Evolutionary conservation across 2,113 vertebrate genomes (phyloP).

Genomic region (Phaetusa simplex): DNA sequence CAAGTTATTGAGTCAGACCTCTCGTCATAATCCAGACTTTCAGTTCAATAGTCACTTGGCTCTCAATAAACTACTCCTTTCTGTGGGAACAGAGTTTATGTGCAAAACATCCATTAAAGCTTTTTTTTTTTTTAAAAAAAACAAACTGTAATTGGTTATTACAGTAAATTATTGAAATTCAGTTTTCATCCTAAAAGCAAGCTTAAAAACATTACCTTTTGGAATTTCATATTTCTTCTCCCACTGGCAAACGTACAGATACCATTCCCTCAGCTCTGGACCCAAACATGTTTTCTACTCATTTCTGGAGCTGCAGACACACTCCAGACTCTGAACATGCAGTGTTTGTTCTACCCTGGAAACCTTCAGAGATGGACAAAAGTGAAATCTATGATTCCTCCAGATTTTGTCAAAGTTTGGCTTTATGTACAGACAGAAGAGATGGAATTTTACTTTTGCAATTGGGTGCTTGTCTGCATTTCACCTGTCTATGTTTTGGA

Average conservation of each 20-base stretch:
- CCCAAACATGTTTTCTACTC: neutral
- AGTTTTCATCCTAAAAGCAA: neutral
- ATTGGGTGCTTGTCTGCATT: neutral
- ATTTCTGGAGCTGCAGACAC: neutral
- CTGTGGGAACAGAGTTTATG: neutral
- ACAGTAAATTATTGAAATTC: neutral
- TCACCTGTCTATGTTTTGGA: neutral
- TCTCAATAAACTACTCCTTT: neutral
- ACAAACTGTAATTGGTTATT: neutral
- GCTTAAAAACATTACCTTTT: neutral
- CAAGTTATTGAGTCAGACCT: neutral
- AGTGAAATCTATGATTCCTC: neutral
- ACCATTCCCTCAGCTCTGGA: neutral
- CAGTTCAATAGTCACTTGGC: neutral
- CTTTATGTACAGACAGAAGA: neutral
- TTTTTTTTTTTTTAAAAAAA: neutral
- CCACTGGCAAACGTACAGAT: neutral
- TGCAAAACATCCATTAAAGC: neutral
- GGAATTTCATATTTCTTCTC: neutral
- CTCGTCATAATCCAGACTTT: neutral
- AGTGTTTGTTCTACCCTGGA: neutral
- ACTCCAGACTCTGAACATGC: neutral
- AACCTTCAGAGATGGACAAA: neutral
- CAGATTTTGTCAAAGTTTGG: neutral
- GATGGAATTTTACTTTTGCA: neutral